These are phyloP conservation scores for Carollia perspicillata DNA, from an alignment of 2,113 vertebrate genomes.

Conservation along the genomic window DNA sequence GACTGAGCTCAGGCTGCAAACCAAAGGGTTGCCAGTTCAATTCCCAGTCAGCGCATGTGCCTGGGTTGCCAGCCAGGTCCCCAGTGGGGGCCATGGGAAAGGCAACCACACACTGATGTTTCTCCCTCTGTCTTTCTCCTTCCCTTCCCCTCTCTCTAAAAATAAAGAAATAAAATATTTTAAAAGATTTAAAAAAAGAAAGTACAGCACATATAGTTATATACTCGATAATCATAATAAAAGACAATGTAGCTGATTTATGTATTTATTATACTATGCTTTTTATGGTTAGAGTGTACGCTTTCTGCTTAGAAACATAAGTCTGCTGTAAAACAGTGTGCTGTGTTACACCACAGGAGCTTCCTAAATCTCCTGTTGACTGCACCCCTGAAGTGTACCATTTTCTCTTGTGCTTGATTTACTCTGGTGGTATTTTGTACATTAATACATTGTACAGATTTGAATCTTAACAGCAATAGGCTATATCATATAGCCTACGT, in stretches of 20 bases:
- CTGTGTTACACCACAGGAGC: not conserved
- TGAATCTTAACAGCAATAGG: not conserved
- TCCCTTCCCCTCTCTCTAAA: too few relatives aligned
- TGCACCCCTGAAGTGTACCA: not conserved
- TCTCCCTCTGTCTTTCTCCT: too few relatives aligned
- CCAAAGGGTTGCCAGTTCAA: too few relatives aligned
- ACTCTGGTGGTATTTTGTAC: not conserved
- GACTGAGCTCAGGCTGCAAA: too few relatives aligned
- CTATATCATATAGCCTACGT: not conserved
- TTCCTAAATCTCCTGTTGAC: not conserved
- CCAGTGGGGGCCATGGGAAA: too few relatives aligned
- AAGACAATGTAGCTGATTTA: not conserved
- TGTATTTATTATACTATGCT: not conserved
- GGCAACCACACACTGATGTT: too few relatives aligned
- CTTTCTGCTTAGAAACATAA: not conserved
- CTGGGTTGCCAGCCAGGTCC: too few relatives aligned
- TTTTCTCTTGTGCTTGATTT: not conserved
- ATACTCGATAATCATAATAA: not conserved
- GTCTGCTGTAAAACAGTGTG: not conserved
- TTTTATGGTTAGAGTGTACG: not conserved
- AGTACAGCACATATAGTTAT: not conserved
- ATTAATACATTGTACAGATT: not conserved
- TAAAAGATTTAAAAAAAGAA: too few relatives aligned
- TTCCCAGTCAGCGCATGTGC: too few relatives aligned
- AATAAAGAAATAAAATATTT: too few relatives aligned